Conservation (phyloP, 2,113 vertebrate genomes). For the Electrona antarctica region DNA sequence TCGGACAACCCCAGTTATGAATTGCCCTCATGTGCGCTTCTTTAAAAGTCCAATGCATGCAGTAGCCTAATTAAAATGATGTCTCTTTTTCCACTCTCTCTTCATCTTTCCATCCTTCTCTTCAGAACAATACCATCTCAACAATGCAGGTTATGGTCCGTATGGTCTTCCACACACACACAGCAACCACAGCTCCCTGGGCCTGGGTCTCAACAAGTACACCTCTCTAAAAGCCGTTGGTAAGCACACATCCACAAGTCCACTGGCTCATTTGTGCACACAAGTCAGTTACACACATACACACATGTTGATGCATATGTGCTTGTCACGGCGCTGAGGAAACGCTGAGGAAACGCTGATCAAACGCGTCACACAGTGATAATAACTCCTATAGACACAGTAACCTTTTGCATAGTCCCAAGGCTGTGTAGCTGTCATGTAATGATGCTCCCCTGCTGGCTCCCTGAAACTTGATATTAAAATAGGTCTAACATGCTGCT, state of each 20-base stretch:
- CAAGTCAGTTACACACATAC: not conserved
- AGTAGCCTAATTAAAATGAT: not conserved
- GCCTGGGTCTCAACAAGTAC: constrained; percentile 76
- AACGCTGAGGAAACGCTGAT: too few relatives aligned
- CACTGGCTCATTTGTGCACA: not conserved
- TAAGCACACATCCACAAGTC: constrained; percentile 57
- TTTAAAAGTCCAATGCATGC: too few relatives aligned
- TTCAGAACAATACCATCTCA: constrained; percentile 80
- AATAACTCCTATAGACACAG: constrained; percentile 40
- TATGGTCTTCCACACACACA: constrained; percentile 72
- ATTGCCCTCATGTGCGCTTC: too few relatives aligned
- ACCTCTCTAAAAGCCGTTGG: constrained; percentile 80
- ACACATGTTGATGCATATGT: constrained; percentile 20
- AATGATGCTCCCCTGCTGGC: constrained; percentile 10
- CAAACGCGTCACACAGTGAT: not conserved
- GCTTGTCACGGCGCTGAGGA: too few relatives aligned
- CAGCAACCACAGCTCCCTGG: constrained; percentile 71
- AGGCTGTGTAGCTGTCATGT: constrained; percentile 27
- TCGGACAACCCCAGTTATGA: too few relatives aligned
- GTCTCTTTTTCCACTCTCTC: constrained; percentile 8
- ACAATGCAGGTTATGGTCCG: constrained; percentile 62
- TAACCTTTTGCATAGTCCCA: constrained; percentile 57
- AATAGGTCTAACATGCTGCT: constrained; percentile 23
- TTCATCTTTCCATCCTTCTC: constrained; percentile 23
- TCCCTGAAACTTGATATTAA: constrained; percentile 37